Base-by-base conservation (phyloP, 2,113 vertebrate genomes). In the Haemorhous mexicanus region DNA sequence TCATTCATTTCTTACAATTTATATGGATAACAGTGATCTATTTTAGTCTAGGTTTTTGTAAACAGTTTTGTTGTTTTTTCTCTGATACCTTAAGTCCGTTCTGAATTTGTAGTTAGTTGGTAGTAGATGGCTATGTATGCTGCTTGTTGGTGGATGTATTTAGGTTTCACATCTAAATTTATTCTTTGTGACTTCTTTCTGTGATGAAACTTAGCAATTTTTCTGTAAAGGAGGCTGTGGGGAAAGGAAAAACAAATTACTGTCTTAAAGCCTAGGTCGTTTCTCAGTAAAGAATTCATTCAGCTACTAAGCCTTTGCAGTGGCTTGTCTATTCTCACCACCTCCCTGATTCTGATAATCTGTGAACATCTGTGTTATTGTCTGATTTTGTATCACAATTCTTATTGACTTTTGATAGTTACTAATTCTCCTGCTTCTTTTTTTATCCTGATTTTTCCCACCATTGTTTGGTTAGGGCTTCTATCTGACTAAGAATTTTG, bases 291-390 rank as follows among this genome's bases (percentile, higher is more conserved):
- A 72, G n/a, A 53, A 55, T 77, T 87, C 3, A 41, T 87, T 87
- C 26, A 28, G 37, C 8, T 77, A 4, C 26, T 49, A 70, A 3
- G 3, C 27, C 28, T 30, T 26, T 61, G 35, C 24, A 22, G 6
- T 61, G 24, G 2, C 30, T 61, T 64, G 19, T 32, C 16, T 37
- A 0, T 44, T 74, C 15, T 74, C 4, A 19, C 43, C n/a, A 16
- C 41, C 4, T 74, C 16, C 9, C n/a, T 67, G 61, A n/a, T 72
- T 70, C 39, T 67, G 16, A 11, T 59, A 2, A 41, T 77, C 50
- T 5, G 3, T 39, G 70, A 74, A 28, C 23, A 3, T 2, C 1
- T 19, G 15, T 7, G 0, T 66, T 84, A 28, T 7, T 43, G 13
- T 24, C 37, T 56, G 52, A 53, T 68, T 61, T 69, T 43, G 23